phyloP scores from a whole-genome alignment of 2,888 invertebrate species.

The Campoplex nolae region DNA sequence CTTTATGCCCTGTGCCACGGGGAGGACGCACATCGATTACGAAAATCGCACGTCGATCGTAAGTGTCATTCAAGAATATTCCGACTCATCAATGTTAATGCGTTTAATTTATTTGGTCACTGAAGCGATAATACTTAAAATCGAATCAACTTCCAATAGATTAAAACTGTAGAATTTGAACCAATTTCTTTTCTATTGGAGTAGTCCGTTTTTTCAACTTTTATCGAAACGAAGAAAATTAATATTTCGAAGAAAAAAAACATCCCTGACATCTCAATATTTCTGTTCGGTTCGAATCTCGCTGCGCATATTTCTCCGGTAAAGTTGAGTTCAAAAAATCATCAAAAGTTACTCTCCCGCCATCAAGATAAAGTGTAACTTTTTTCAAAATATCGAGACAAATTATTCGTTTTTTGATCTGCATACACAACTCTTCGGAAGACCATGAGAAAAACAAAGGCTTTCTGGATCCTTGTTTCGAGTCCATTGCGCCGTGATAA shows the following conservation, averaged over 20 bases:
- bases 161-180: no score
- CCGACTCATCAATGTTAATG: not conserved
- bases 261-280: no score
- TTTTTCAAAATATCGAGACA: no score
- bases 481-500: slow-evolving; percentile 45
- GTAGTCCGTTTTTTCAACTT: no score
- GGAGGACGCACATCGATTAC: slow-evolving; percentile 96
- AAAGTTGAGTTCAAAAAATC: not conserved
- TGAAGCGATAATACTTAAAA: no score
- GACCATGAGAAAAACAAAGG: slow-evolving; percentile 1
- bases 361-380: not conserved
- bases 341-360: not conserved
- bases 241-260: no score
- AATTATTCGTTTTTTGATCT: not conserved
- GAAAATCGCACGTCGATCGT: slow-evolving; percentile 98
- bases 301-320: not conserved
- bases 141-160: no score
- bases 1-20: slow-evolving; percentile 98
- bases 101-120: no score
- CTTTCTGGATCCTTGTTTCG: not conserved
- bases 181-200: no score
- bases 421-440: not conserved
- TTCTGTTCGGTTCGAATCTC: no score
- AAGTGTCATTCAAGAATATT: slow-evolving; percentile 86
- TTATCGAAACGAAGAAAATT: no score